These are phyloP conservation scores for Trichechus manatus DNA, from an alignment of 2,113 vertebrate genomes.

Conservation along the genomic window DNA sequence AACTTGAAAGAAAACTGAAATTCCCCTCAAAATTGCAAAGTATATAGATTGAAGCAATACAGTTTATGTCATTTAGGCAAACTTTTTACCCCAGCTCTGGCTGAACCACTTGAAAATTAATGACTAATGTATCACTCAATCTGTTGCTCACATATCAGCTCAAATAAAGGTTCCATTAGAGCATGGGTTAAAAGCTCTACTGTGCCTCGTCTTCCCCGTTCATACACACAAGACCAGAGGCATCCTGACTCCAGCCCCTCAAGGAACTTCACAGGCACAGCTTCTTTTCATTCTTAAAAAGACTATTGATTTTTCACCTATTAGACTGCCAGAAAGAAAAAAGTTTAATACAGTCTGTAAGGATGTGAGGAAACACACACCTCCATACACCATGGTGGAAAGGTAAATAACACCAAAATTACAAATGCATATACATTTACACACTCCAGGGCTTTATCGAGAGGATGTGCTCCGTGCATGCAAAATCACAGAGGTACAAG, in stretches of 20 bases:
- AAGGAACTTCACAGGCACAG: not conserved
- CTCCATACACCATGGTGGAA: not conserved
- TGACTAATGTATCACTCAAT: not conserved
- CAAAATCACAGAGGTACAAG: not conserved
- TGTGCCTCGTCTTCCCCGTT: not conserved
- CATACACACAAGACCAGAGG: not conserved
- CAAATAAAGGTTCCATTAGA: not conserved
- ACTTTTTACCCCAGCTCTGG: not conserved
- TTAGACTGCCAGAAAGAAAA: not conserved
- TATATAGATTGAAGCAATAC: slow-evolving; percentile 29
- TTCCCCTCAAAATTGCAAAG: not conserved
- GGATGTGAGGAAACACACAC: not conserved
- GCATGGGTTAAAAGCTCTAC: not conserved
- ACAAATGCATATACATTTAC: not conserved
- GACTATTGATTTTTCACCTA: slow-evolving; percentile 1
- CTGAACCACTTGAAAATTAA: slow-evolving; percentile 44
- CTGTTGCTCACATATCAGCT: not conserved
- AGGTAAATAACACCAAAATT: slow-evolving; percentile 42
- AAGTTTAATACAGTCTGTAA: not conserved
- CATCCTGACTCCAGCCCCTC: not conserved
- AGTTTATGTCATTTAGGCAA: not conserved
- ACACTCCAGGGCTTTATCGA: not conserved
- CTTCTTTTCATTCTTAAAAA: not conserved
- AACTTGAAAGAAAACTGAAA: slow-evolving; percentile 19
- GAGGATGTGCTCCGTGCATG: not conserved